A percentile compares a stretch with the other conserved stretches of the same genome.
phyloP scores from a whole-genome alignment of 1,140 invertebrate species.

The Myzus persicae region DNA sequence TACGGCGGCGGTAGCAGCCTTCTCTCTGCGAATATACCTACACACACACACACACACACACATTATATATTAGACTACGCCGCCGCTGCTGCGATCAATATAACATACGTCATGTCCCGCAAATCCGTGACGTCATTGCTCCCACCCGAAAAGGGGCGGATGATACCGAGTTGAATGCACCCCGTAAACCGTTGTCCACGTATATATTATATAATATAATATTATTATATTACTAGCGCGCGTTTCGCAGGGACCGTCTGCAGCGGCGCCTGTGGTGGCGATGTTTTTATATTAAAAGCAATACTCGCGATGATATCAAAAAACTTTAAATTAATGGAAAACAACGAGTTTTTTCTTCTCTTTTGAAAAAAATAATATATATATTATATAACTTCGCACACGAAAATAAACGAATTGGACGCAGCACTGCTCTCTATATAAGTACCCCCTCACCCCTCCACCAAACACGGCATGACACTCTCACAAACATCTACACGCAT shows the following conservation, averaged over 20 bases:
- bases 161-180: constrained; percentile 53
- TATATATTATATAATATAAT: constrained; percentile 20
- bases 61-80: not conserved
- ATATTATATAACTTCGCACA: not conserved
- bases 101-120: constrained; percentile 56
- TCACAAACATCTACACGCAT: not conserved
- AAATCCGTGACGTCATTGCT: constrained; percentile 56
- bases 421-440: not conserved
- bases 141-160: constrained; percentile 57
- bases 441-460: not conserved
- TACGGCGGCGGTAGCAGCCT: not conserved
- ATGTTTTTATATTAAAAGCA: constrained; percentile 23
- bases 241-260: not conserved
- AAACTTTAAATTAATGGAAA: constrained; percentile 30
- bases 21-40: not conserved
- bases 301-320: not conserved
- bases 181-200: constrained; percentile 44
- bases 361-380: not conserved
- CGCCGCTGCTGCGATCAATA: constrained; percentile 55
- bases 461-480: not conserved
- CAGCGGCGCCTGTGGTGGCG: not conserved
- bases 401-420: not conserved
- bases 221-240: not conserved
- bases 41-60: not conserved
- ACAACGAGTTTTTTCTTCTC: not conserved